phyloP scores from a whole-genome alignment of 2,113 vertebrate genomes.

The Mugil cephalus region DNA sequence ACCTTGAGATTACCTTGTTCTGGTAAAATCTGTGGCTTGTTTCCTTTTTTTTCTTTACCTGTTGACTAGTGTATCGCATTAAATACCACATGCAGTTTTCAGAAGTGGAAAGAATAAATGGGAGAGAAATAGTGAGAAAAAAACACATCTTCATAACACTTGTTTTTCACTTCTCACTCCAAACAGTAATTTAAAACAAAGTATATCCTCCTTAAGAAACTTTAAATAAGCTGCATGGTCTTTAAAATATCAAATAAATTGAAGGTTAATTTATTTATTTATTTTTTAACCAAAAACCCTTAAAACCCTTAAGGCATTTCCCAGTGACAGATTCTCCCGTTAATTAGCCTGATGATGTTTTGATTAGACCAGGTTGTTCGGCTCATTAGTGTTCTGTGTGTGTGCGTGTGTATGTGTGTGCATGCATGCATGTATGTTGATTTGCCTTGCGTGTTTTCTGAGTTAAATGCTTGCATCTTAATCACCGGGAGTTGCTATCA shows the following conservation, averaged over 20 bases:
- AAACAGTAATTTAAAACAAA: background rate
- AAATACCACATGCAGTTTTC: too few species aligned
- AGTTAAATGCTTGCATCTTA: conserved; percentile 66
- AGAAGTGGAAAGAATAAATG: too few species aligned
- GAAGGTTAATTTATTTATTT: background rate
- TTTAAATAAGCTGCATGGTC: background rate
- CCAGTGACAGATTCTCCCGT: conserved; percentile 15
- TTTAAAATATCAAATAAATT: background rate
- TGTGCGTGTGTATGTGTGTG: conserved; percentile 38
- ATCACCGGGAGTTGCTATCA: conserved; percentile 72
- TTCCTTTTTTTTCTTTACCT: too few species aligned
- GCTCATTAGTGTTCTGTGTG: conserved; percentile 63
- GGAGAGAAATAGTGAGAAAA: too few species aligned
- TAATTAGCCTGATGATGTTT: conserved; percentile 68
- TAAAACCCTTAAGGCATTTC: background rate
- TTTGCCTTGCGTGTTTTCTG: conserved; percentile 34
- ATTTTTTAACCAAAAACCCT: background rate
- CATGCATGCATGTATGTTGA: conserved; percentile 4
- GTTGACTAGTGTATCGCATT: too few species aligned
- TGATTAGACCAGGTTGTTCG: conserved; percentile 67
- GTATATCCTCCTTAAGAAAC: background rate
- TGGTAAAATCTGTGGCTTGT: too few species aligned
- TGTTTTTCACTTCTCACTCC: too few species aligned
- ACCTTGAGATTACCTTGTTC: too few species aligned
- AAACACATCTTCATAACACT: too few species aligned